Base-by-base conservation (phyloP, 2,888 invertebrate genomes). In the Odontocerum albicorne region DNA sequence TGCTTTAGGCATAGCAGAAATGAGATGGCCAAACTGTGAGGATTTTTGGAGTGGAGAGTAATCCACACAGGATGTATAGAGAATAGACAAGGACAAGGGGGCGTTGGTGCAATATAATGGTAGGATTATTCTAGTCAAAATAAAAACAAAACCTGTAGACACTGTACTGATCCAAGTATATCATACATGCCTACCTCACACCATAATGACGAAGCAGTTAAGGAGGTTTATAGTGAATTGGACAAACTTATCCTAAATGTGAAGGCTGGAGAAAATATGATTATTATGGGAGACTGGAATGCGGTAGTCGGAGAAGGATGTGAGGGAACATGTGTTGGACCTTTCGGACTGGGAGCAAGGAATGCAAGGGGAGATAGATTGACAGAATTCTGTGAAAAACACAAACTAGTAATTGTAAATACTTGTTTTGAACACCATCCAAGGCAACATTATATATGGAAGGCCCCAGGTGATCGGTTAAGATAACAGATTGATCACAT, bases 401-500 rank as follows among this genome's bases (percentile, higher is more conserved):
- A 40, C 12, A 7, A 40, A 40, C 40, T 19, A 8, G 20, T 19
- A 19, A 40, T 40, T 10, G 39, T 21, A 40, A 40, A 40, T n/a
- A 40, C 40, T 22, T 42, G 4, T 42, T 42, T 42, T 42, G 42
- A 42, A 42, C 42, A 42, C 13, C 42, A 42, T 13, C 10, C 12
- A 22, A 21, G 42, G 4, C 42, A 42, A 22, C 42, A 27, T 3
- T 42, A 22, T 12, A 42, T 27, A 42, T 13, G 27, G 27, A 42
- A 42, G 15, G n/a, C 42, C 15, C 42, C 42, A 27, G 13, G 42
- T 22, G 42, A 42, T 42, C 17, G 39, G 12, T 4, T 6, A 16
- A 39, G 39, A 17, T 20, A 20, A 39, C 17, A 39, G 19, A 39
- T n/a, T n/a, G n/a, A n/a, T n/a, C n/a, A n/a, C n/a, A n/a, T n/a